phyloP scores from a whole-genome alignment of 1,140 invertebrate species.

The Nomia melanderi region DNA sequence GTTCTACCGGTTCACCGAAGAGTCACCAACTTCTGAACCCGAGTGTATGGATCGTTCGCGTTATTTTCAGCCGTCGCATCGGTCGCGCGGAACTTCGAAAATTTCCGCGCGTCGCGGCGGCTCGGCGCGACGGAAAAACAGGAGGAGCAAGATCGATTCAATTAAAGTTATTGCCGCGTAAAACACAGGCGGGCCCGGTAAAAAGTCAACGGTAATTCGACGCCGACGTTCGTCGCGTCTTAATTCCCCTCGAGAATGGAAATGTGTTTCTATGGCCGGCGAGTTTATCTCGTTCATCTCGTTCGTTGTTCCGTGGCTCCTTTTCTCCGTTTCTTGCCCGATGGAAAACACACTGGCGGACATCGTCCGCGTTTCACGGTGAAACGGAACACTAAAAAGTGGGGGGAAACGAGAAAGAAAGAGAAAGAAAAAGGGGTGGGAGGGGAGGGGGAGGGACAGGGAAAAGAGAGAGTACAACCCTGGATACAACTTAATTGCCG shows the following conservation, averaged over 20 bases:
- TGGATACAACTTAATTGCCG: constrained; percentile 52
- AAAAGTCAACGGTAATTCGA: constrained; percentile 31
- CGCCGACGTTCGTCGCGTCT: constrained; percentile 6
- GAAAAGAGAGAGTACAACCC: constrained; percentile 18
- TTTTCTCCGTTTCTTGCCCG: neutral
- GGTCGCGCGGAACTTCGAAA: neutral
- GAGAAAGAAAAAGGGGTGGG: neutral
- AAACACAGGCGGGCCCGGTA: constrained; percentile 5
- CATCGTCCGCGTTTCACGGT: neutral
- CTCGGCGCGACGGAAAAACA: neutral
- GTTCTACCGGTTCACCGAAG: too few relatives aligned
- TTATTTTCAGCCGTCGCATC: neutral
- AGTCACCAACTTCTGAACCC: neutral
- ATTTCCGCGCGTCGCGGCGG: neutral
- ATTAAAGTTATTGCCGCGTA: constrained; percentile 18
- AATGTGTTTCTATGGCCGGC: constrained; percentile 32
- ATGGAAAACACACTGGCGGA: neutral
- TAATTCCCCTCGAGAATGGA: constrained; percentile 53
- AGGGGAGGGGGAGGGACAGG: neutral
- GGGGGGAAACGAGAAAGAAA: neutral
- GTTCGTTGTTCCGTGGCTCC: neutral
- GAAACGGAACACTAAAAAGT: neutral
- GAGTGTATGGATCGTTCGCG: neutral
- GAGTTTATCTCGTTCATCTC: constrained; percentile 27
- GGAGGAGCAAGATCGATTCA: constrained; percentile 23